Evolutionary conservation across 2,113 vertebrate species (phyloP).

Genomic region (Chamaea fasciata): DNA sequence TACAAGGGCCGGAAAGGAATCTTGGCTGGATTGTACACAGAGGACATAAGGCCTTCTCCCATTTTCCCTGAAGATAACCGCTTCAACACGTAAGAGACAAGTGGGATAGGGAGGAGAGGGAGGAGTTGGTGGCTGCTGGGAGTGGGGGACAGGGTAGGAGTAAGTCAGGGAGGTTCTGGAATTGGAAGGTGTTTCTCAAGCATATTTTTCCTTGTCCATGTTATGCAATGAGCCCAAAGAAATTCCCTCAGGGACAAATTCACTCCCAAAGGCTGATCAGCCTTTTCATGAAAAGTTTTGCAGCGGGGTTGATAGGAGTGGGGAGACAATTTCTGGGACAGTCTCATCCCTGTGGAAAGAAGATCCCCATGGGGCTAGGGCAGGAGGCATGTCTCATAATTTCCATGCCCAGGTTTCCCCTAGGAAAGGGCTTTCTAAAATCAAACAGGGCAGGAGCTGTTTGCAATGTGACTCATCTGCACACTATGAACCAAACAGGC

Average conservation of each 20-base stretch:
- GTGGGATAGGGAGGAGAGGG: neutral
- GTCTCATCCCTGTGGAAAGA: neutral
- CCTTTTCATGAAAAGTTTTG: neutral
- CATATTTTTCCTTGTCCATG: accelerated
- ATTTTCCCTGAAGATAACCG: neutral
- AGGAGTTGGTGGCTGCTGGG: no score
- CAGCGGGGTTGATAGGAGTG: neutral
- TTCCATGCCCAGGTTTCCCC: neutral
- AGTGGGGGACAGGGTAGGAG: neutral
- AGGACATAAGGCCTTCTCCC: neutral
- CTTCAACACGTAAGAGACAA: conserved; percentile 21
- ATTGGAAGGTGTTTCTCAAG: neutral
- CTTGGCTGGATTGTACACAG: neutral
- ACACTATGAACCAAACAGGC: conserved; percentile 36
- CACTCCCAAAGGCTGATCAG: neutral
- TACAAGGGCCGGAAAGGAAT: neutral
- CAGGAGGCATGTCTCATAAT: neutral
- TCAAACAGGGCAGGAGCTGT: conserved; percentile 2
- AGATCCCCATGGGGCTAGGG: neutral
- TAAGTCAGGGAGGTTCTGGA: neutral
- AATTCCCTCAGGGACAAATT: neutral
- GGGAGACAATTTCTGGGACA: neutral
- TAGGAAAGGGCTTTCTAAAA: neutral
- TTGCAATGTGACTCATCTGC: neutral
- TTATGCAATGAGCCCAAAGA: neutral